phyloP scores from a whole-genome alignment of 2,113 vertebrate species.

The Psammodynastes pulverulentus region DNA sequence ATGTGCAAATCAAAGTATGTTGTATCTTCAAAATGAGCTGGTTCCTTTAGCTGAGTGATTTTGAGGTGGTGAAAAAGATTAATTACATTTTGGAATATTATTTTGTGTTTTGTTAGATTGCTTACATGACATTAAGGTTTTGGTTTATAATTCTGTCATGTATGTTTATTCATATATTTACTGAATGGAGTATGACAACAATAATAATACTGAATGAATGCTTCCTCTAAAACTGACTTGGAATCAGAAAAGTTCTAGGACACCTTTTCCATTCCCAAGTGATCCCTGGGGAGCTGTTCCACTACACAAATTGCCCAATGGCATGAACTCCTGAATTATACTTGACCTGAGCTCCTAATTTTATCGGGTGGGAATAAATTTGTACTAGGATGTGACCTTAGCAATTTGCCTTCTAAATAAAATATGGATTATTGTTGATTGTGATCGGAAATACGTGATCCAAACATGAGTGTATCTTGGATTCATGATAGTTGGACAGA shows the following conservation, averaged over 20 bases:
- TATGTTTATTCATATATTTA: neutral
- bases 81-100: neutral
- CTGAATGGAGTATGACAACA: neutral
- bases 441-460: neutral
- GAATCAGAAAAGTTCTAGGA: neutral
- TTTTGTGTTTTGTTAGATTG: neutral
- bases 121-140: neutral
- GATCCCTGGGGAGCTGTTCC: neutral
- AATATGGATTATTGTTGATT: neutral
- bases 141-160: neutral
- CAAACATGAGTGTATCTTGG: neutral
- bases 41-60: neutral
- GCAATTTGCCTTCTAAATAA: neutral
- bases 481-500: too few relatives aligned
- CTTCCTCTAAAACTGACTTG: neutral
- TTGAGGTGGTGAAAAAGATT: neutral
- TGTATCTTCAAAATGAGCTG: neutral
- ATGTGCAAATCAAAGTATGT: neutral
- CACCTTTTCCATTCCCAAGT: neutral
- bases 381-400: neutral
- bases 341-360: neutral
- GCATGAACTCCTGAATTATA: neutral
- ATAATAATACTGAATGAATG: neutral
- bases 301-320: neutral
- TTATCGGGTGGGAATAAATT: neutral